Base-by-base conservation (phyloP, 2,888 invertebrate genomes). In the Tetanocera ferruginea region DNA sequence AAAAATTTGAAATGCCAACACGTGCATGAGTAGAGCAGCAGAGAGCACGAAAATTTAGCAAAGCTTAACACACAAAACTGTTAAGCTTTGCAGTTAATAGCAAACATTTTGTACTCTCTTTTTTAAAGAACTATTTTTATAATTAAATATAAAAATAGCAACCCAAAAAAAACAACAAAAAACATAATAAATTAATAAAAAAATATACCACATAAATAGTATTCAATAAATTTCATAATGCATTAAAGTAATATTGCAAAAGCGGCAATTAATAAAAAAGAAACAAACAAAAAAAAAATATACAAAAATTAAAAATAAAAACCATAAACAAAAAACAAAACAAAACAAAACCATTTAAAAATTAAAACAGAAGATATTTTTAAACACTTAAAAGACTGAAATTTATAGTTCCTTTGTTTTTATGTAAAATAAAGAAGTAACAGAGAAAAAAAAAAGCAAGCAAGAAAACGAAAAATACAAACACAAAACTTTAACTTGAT, bases 321-420 rank as follows among this genome's bases (percentile, higher is more conserved):
- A 43, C 49, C 62, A 34, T 49, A 81, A 80, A 81, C 79, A 80
- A 82, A 11, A 55, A 55, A 55, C 17, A 17, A 55, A 31, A 57
- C 19, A 19, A 55, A 55, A 55, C 8, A 55, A 55, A 57, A 55
- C 34, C 43, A 74, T 75, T 81, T 78, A 81, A 85, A 28, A 74
- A 23, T 64, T 19, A 74, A 64, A 64, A 51, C 64, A 74, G 74
- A 74, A 85, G 85, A 86, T 87, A 87, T 87, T 87, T 85, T 86
- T 82, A 85, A 84, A 89, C 86, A 88, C 88, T 87, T 86, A 89
- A 89, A 89, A 89, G 89, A 89, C 89, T 89, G 89, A 89, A 88
- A 89, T 87, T 89, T 89, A 89, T 89, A 89, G 89, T 89, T 89
- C 89, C 89, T 89, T 89, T 89, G 89, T 89, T 89, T 89, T 89